A percentile compares a stretch with the other conserved stretches of the same genome.
These are phyloP conservation scores for Neosilurus mollespiculum DNA, from an alignment of 2,797 vertebrate genomes.

Conservation along the genomic window DNA sequence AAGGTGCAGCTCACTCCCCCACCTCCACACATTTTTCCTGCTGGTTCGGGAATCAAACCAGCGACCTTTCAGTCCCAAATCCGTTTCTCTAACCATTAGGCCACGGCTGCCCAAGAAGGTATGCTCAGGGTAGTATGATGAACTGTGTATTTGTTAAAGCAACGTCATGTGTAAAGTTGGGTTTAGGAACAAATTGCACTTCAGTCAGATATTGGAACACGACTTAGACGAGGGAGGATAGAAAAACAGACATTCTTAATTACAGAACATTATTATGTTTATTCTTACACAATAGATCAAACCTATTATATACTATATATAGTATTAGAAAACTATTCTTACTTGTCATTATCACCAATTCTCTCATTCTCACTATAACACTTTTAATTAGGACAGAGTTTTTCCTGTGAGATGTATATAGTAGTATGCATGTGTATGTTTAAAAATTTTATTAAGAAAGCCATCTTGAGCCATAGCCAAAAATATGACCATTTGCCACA, in stretches of 20 bases:
- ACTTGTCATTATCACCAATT: neutral
- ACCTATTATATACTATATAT: neutral
- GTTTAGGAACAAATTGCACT: neutral
- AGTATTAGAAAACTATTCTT: neutral
- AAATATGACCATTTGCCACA: neutral
- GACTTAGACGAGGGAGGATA: neutral
- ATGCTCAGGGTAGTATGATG: neutral
- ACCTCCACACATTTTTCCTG: no score
- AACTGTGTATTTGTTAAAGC: neutral
- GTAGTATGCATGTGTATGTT: neutral
- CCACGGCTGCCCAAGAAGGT: neutral
- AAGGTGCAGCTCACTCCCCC: no score
- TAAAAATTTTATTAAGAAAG: neutral
- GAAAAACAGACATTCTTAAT: neutral
- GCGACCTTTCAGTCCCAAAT: no score
- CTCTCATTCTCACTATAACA: neutral
- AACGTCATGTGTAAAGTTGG: neutral
- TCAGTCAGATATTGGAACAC: neutral
- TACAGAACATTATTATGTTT: neutral
- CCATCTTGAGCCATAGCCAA: neutral
- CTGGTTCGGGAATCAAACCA: no score
- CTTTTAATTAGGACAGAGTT: neutral
- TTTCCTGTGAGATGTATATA: neutral
- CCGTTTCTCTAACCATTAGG: no score
- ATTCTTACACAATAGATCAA: neutral